Conservation (phyloP, 2,797 vertebrate species). For the Setipinna tenuifilis region DNA sequence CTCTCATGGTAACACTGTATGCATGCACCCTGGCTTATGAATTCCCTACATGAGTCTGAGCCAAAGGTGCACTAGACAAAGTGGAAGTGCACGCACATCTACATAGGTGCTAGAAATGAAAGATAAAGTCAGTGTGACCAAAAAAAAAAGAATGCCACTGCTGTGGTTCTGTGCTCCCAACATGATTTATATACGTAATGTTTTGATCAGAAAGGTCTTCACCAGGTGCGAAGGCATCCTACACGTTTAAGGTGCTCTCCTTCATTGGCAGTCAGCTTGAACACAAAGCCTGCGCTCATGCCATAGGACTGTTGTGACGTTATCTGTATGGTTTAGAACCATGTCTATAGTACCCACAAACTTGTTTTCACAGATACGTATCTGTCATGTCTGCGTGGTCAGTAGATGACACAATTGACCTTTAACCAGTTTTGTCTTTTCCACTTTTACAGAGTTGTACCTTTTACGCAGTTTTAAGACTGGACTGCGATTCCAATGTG, state of each 20-base stretch:
- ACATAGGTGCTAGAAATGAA: too few relatives aligned
- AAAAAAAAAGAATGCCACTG: too few relatives aligned
- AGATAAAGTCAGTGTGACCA: too few relatives aligned
- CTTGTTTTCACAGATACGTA: background rate
- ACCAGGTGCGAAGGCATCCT: background rate
- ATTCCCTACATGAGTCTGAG: background rate
- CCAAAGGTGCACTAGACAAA: background rate
- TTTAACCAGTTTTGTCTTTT: background rate
- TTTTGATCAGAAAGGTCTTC: too few relatives aligned
- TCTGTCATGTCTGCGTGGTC: background rate
- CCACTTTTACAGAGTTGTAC: background rate
- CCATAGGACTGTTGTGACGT: background rate
- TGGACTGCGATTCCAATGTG: background rate
- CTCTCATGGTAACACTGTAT: background rate
- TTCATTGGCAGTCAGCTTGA: background rate
- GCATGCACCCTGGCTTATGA: background rate
- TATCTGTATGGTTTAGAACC: background rate
- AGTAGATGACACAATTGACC: background rate
- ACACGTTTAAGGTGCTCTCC: conserved; percentile 23
- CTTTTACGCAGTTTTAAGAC: background rate
- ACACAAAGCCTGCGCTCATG: background rate
- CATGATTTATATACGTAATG: too few relatives aligned
- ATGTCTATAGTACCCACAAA: background rate
- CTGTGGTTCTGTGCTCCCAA: too few relatives aligned
- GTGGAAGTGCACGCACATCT: too few relatives aligned